Evolutionary conservation across 2,797 vertebrate species (phyloP).

Genomic region (Catamblyrhynchus diadema): DNA sequence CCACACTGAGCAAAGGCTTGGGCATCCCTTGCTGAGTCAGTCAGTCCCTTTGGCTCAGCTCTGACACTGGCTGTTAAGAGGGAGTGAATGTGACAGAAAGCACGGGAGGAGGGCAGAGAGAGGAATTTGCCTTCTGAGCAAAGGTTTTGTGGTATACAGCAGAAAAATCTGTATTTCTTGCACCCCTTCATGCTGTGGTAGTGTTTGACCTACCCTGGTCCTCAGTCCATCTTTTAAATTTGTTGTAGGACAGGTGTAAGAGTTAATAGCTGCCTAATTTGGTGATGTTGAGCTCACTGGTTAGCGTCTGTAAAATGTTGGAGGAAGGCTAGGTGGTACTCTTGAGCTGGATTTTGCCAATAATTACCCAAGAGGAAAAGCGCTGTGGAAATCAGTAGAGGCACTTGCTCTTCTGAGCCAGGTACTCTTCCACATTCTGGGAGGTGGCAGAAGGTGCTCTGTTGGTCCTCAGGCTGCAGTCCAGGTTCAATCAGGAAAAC

Average conservation of each 20-base stretch:
- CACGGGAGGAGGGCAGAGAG: background rate
- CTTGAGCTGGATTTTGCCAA: slow-evolving; percentile 57
- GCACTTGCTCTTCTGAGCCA: background rate
- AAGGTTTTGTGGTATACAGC: background rate
- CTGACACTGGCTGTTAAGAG: background rate
- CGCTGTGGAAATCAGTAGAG: background rate
- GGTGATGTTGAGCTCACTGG: background rate
- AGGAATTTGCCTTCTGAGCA: background rate
- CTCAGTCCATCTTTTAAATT: background rate
- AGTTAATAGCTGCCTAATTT: background rate
- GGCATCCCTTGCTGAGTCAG: background rate
- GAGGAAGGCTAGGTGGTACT: slow-evolving; percentile 63
- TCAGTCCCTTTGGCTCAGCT: background rate
- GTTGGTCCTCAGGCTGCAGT: background rate
- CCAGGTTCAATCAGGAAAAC: background rate
- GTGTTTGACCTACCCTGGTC: background rate
- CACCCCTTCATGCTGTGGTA: background rate
- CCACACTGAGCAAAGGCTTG: background rate
- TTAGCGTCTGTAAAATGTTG: slow-evolving; percentile 26
- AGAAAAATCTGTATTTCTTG: background rate
- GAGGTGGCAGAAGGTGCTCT: background rate
- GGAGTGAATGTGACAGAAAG: background rate
- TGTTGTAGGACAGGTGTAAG: background rate
- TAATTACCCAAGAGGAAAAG: background rate
- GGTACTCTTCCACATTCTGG: background rate